Evolutionary conservation across 2,113 vertebrate species (phyloP).

Genomic region (Isichthys henryi): DNA sequence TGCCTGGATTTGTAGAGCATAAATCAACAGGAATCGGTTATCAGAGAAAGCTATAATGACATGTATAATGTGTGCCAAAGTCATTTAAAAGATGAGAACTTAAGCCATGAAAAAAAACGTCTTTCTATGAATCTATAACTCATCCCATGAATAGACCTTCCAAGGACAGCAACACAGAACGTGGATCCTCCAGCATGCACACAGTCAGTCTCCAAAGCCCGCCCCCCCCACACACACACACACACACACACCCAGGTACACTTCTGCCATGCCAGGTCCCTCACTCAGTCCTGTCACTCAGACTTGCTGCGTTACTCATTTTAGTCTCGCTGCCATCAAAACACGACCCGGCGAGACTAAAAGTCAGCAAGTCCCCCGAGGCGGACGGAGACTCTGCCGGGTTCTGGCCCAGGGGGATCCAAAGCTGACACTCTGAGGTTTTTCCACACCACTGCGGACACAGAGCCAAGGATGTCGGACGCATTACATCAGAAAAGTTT

Average conservation of each 20-base stretch:
- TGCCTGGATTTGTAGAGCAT: not conserved
- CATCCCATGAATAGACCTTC: not conserved
- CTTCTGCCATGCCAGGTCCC: not conserved
- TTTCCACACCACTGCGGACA: not conserved
- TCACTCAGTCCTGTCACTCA: not conserved
- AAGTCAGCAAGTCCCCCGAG: not conserved
- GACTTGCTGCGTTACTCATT: not conserved
- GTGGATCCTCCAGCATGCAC: not conserved
- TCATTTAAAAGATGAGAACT: not conserved
- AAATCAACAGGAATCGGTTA: not conserved
- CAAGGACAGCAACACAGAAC: conserved; percentile 1
- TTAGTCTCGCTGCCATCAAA: not conserved
- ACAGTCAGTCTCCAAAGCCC: not conserved
- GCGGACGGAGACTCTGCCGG: not conserved
- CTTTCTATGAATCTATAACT: not conserved
- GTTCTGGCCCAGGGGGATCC: not conserved
- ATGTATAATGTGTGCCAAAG: not conserved
- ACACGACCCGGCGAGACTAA: not conserved
- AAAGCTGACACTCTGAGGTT: not conserved
- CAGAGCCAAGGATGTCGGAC: not conserved
- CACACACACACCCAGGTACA: not conserved
- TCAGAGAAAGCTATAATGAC: not conserved
- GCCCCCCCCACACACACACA: no score
- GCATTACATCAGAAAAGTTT: not conserved
- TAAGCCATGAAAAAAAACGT: not conserved